Base-by-base conservation (phyloP, 2,113 vertebrate species). In the Nothoprocta pentlandii region DNA sequence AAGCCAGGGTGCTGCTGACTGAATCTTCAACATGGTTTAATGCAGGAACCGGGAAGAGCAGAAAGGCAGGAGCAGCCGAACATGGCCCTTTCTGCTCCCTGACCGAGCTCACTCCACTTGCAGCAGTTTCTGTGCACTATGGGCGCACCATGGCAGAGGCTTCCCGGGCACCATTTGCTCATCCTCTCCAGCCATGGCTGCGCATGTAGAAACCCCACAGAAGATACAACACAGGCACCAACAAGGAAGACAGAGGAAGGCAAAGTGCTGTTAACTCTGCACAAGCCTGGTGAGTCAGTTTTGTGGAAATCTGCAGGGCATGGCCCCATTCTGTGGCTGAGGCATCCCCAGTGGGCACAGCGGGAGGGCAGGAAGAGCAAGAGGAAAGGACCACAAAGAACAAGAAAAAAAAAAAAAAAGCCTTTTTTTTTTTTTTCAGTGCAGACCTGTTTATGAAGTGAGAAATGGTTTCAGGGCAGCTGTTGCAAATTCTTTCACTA, bases 401-500 rank as follows among this genome's bases (percentile, higher is more conserved):
- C 39, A 84, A 88, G 59, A 91, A 46, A 62, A 49, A 49, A 54
- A 68, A 94, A 77, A 89, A 92, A 96, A 79, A 83, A 75, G 36
- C 95, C 93, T 92, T 95, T 94, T 96, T 97, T 97, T 96, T 93
- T 95, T 94, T 96, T 97, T 97, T 96, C 95, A 94, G 88, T 94
- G 90, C 93, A 97, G 97, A 98, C 96, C 97, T 97, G 97, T 98
- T 98, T 98, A 98, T 98, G 97, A 97, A 98, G 98, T 98, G 97
- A 98, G 97, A 98, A 98, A 98, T 96, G 97, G 96, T 97, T 97
- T 98, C 81, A 87, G 96, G 96, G 95, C 95, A 97, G 97, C 96
- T 93, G 96, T 94, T 97, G 86, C 96, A 96, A 97, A 98, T 98
- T 98, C 97, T 97, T 98, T 98, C 97, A 98, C 97, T 97, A 97